These are phyloP conservation scores for Heterodera schachtii DNA, from an alignment of 1,140 invertebrate species.

Conservation along the genomic window DNA sequence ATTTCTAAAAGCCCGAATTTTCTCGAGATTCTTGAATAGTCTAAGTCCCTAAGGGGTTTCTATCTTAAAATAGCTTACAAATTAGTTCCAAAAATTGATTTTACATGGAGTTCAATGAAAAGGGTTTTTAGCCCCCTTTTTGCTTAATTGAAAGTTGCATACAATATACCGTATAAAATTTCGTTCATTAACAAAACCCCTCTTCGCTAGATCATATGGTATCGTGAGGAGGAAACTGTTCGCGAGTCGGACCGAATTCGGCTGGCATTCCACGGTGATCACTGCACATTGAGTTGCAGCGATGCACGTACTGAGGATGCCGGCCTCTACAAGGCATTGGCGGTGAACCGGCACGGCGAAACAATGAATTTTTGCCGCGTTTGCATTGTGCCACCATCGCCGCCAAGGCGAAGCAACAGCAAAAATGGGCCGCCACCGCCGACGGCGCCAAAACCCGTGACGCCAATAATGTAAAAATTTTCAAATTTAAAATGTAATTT, in stretches of 20 bases:
- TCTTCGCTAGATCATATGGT: slow-evolving; percentile 55
- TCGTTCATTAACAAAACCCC: not conserved
- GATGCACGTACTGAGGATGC: slow-evolving; percentile 43
- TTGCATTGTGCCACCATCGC: slow-evolving; percentile 37
- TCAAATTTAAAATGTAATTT: not conserved
- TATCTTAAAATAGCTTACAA: too few relatives aligned
- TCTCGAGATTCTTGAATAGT: too few relatives aligned
- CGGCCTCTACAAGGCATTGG: slow-evolving; percentile 57
- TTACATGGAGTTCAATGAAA: too few relatives aligned
- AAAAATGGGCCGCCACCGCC: slow-evolving; percentile 40
- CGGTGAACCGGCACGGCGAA: slow-evolving; percentile 67
- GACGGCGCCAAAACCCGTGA: slow-evolving; percentile 53
- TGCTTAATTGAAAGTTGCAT: too few relatives aligned
- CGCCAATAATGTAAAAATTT: slow-evolving; percentile 16
- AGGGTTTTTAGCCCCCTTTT: too few relatives aligned
- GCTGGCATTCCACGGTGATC: slow-evolving; percentile 55
- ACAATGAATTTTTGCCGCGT: slow-evolving; percentile 66
- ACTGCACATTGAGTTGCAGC: slow-evolving; percentile 53
- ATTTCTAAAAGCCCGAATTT: too few relatives aligned
- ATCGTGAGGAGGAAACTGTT: slow-evolving; percentile 56
- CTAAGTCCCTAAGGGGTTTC: too few relatives aligned
- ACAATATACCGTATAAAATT: too few relatives aligned
- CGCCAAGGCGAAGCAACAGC: slow-evolving; percentile 20
- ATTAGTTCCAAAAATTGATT: too few relatives aligned
- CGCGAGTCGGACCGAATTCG: slow-evolving; percentile 55